phyloP scores from a whole-genome alignment of 2,888 invertebrate species.

The Pollenia angustigena region DNA sequence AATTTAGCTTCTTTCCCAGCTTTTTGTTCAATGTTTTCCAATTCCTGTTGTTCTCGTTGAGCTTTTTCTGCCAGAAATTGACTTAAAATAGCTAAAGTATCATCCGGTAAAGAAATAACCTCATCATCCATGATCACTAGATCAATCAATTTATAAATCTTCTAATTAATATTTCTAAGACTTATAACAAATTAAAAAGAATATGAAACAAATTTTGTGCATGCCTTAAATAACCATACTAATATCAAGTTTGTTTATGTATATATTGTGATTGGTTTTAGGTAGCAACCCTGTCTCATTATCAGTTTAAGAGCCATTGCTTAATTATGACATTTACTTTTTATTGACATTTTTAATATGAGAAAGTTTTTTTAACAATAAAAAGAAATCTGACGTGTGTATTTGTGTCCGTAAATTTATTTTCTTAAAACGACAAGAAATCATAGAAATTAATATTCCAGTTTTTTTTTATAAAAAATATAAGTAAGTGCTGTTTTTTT shows the following conservation, averaged over 20 bases:
- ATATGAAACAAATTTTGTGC: constrained; percentile 10
- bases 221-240: constrained; percentile 52
- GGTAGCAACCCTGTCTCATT: neutral
- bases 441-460: constrained; percentile 30
- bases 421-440: constrained; percentile 36
- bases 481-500: constrained; percentile 22
- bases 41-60: constrained; percentile 86
- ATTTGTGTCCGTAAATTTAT: constrained; percentile 64
- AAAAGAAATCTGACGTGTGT: constrained; percentile 63
- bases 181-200: neutral
- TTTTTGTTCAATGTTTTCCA: constrained; percentile 79
- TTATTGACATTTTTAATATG: constrained; percentile 30
- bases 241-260: neutral
- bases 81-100: constrained; percentile 90
- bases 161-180: neutral
- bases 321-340: constrained; percentile 36
- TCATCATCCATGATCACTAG: constrained; percentile 84
- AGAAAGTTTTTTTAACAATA: constrained; percentile 4
- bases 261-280: constrained; percentile 43
- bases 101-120: constrained; percentile 87
- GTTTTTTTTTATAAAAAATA: constrained; percentile 16
- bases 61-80: constrained; percentile 91
- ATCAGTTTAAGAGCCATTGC: constrained; percentile 2
- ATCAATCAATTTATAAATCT: neutral
- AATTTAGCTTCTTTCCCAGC: constrained; percentile 85